Base-by-base conservation (phyloP, 2,888 invertebrate species). In the Pherbina coryleti region DNA sequence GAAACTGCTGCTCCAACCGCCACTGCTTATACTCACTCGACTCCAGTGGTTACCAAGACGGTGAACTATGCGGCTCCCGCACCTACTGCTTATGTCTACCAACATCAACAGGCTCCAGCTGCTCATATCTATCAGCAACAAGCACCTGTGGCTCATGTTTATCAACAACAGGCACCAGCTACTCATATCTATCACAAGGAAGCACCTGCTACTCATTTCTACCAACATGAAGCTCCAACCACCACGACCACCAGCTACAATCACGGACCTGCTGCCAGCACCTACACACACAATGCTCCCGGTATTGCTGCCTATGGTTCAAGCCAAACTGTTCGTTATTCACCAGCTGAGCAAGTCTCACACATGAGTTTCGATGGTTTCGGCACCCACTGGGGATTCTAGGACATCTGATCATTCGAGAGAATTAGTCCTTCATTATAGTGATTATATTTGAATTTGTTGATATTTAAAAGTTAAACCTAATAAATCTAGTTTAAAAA, bases 331-430 rank as follows among this genome's bases (percentile, higher is more conserved):
- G 84, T 92, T 82, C 84, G 89, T 84, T 84, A 91, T 86, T 81
- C 90, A 44, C 92, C 93, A 55, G 92, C 92, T 53, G 91, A 92
- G 82, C 91, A 91, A 78, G 93, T 93, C 57, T 92, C 93, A 79
- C 93, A 93, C 87, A 92, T 92, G 80, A 90, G 92, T 83, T 94
- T 93, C 91, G 91, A 91, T 82, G 93, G 93, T 79, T 91, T 92
- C 77, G 92, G 92, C 82, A 91, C 92, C 82, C 91, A 92, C 82
- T 94, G 93, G 89, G 92, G 91, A 83, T 93, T 92, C 92, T 93
- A 92, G 34, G 8, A 7, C 37, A 8, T 7, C 37, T 5, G 5
- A 37, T 37, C 37, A n/a, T 8, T 37, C 8, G 8, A 37, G 37
- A 37, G 55, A 19, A 2, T 5, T 55, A 5, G 11, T 11, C 14